Conservation (phyloP, 2,888 invertebrate species). For the Gastracanthus pulcherrimus region DNA sequence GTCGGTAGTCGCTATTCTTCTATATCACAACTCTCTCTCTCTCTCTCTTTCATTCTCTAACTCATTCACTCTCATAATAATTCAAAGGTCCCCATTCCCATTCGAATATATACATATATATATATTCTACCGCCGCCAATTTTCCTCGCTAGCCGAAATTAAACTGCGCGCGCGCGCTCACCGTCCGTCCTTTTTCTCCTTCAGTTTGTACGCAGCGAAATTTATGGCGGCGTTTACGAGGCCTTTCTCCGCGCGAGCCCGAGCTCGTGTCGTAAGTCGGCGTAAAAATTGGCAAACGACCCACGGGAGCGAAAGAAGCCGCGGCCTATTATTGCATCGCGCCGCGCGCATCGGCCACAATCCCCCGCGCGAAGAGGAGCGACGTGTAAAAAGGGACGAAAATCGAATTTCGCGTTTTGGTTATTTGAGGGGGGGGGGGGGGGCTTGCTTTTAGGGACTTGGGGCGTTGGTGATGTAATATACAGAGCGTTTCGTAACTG, state of each 20-base stretch:
- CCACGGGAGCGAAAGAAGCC: background rate
- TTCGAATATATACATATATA: background rate
- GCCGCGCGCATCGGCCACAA: background rate
- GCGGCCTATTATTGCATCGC: background rate
- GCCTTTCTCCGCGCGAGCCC: conserved; percentile 3
- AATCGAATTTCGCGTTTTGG: too few relatives aligned
- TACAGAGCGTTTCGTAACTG: too few relatives aligned
- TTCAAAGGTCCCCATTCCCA: conserved; percentile 9
- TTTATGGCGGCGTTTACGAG: conserved; percentile 34
- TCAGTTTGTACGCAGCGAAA: background rate
- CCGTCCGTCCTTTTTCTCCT: too few relatives aligned
- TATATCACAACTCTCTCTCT: too few relatives aligned
- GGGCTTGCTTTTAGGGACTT: too few relatives aligned
- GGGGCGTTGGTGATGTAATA: too few relatives aligned
- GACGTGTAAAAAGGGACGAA: too few relatives aligned
- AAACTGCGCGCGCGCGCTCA: background rate
- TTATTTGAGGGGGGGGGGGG: too few relatives aligned
- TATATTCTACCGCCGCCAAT: background rate
- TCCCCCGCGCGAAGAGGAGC: too few relatives aligned
- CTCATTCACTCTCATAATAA: background rate
- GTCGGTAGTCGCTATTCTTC: too few relatives aligned
- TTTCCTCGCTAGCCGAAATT: conserved; percentile 4
- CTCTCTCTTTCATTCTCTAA: too few relatives aligned
- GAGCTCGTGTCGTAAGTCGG: conserved; percentile 16
- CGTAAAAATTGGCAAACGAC: conserved; percentile 16